Evolutionary conservation across 2,113 vertebrate genomes (phyloP).

Genomic region (Passer montanus): DNA sequence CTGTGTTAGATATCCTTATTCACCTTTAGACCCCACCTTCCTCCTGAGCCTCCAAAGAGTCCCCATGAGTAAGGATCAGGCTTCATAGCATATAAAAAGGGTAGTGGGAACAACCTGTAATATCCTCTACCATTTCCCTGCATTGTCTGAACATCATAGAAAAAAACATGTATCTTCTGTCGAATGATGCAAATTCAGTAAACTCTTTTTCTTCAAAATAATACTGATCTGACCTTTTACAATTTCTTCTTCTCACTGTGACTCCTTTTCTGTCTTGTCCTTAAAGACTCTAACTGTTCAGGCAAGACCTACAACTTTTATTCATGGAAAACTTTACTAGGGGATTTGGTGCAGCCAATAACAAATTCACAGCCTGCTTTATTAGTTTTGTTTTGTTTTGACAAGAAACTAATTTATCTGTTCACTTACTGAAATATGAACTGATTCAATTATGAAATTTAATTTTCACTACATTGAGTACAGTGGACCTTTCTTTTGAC

Average conservation of each 20-base stretch:
- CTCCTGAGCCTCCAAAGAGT: fast-evolving
- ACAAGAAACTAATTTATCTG: not conserved
- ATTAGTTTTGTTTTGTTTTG: not conserved
- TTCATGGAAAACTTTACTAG: not conserved
- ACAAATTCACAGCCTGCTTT: not conserved
- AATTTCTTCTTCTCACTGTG: not conserved
- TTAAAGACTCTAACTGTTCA: not conserved
- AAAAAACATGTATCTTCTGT: not conserved
- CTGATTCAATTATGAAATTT: not conserved
- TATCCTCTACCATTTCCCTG: not conserved
- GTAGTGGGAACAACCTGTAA: not conserved
- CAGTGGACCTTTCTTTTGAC: not conserved
- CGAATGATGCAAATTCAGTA: not conserved
- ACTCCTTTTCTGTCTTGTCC: not conserved
- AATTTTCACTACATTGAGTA: not conserved
- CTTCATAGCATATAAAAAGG: not conserved
- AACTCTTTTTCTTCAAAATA: not conserved
- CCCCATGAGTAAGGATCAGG: not conserved
- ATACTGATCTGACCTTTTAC: not conserved
- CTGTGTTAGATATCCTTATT: not conserved
- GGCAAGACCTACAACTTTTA: not conserved
- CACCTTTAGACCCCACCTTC: not conserved
- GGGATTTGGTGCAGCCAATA: not conserved
- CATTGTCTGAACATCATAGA: not conserved
- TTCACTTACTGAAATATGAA: not conserved